Conservation (phyloP, 2,113 vertebrate genomes). For the Epinephelus moara region DNA sequence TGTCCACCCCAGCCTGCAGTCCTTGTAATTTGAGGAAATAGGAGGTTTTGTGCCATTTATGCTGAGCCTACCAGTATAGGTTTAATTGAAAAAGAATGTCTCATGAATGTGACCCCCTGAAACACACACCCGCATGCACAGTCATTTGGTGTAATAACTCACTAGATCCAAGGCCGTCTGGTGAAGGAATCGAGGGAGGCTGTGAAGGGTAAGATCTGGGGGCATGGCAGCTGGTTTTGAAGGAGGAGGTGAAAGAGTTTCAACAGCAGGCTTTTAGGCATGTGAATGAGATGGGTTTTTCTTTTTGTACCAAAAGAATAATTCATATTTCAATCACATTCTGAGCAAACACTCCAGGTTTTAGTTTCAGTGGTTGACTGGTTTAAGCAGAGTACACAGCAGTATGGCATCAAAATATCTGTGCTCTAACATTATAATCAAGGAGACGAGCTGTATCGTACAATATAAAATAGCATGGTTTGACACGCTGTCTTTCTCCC, state of each 20-base stretch:
- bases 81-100: constrained; percentile 80
- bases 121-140: constrained; percentile 49
- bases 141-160: constrained; percentile 71
- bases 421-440: constrained; percentile 44
- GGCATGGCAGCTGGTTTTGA: constrained; percentile 33
- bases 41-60: constrained; percentile 69
- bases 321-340: constrained; percentile 24
- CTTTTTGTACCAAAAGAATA: not conserved
- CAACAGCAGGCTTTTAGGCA: constrained; percentile 12
- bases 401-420: constrained; percentile 19
- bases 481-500: constrained; percentile 60
- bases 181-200: constrained; percentile 38
- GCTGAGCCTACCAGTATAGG: constrained; percentile 58
- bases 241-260: constrained; percentile 38
- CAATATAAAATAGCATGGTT: constrained; percentile 47
- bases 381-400: not conserved
- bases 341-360: not conserved
- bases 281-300: not conserved
- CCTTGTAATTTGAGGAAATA: constrained; percentile 74
- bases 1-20: constrained; percentile 56
- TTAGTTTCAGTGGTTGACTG: constrained; percentile 10
- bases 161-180: constrained; percentile 63
- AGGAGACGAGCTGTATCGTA: constrained; percentile 27
- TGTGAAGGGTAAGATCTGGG: constrained; percentile 33
- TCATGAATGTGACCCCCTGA: constrained; percentile 45